Percentiles rank a stretch among this genome's conserved stretches.
These are phyloP conservation scores for Calcarius lapponicus DNA, from an alignment of 2,797 vertebrate species.

Conservation along the genomic window DNA sequence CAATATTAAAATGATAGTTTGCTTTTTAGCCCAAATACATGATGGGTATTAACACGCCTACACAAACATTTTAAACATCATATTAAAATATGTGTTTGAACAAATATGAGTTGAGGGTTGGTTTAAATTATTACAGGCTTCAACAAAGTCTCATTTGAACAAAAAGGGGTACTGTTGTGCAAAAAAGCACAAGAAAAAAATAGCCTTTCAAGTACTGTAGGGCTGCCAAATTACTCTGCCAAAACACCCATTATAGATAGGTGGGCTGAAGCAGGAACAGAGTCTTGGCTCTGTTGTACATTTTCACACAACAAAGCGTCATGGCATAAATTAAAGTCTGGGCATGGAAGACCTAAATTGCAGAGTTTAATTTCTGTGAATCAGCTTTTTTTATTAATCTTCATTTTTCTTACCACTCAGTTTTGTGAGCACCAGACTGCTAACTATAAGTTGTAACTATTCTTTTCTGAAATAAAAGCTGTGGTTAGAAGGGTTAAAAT, in stretches of 20 bases:
- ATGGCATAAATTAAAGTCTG: background rate
- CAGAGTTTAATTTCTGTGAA: background rate
- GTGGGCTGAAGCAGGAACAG: background rate
- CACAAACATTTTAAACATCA: conserved; percentile 14
- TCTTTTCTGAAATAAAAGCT: background rate
- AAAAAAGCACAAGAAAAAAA: background rate
- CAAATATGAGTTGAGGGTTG: background rate
- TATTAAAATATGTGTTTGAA: background rate
- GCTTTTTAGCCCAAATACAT: conserved; percentile 6
- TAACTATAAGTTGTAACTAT: background rate
- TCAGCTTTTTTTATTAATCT: background rate
- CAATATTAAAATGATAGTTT: conserved; percentile 18
- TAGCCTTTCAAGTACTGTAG: background rate
- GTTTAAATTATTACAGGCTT: background rate
- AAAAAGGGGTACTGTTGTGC: background rate
- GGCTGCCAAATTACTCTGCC: conserved; percentile 7
- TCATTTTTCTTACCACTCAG: background rate
- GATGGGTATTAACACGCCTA: background rate
- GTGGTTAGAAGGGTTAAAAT: background rate
- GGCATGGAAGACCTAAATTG: background rate
- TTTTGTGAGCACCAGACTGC: background rate
- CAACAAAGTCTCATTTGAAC: background rate
- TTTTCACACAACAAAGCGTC: background rate
- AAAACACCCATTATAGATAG: background rate
- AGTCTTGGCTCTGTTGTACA: background rate